These are phyloP conservation scores for Lycocerus yunnanus DNA, from an alignment of 2,888 invertebrate genomes.

Conservation along the genomic window DNA sequence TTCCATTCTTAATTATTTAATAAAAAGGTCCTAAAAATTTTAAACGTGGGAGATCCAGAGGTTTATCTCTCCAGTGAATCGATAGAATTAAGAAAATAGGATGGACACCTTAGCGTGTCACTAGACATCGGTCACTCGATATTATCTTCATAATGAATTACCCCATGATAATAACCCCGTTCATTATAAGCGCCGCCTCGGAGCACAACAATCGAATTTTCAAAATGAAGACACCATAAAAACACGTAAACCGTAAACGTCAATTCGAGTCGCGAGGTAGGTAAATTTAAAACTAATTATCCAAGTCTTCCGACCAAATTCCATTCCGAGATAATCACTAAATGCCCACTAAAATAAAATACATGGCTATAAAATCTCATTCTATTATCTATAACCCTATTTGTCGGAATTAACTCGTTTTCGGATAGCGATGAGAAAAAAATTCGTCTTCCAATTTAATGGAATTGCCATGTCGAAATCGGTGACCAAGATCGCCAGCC, in stretches of 20 bases:
- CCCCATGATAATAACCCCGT: slow-evolving; percentile 5
- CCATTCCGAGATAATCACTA: neutral
- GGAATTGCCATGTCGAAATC: slow-evolving; percentile 16
- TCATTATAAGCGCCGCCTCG: slow-evolving; percentile 18
- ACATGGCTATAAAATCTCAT: slow-evolving; percentile 9
- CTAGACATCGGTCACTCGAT: slow-evolving; percentile 12
- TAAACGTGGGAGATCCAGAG: slow-evolving; percentile 18
- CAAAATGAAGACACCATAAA: slow-evolving; percentile 4
- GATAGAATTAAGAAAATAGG: slow-evolving; percentile 16
- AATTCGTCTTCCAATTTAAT: slow-evolving; percentile 15
- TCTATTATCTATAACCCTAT: slow-evolving; percentile 17
- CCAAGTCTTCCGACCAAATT: neutral
- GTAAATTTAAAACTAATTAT: slow-evolving; percentile 19
- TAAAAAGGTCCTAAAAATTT: neutral
- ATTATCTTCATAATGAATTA: slow-evolving; percentile 16
- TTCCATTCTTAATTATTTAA: neutral
- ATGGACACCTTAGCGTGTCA: slow-evolving; percentile 14
- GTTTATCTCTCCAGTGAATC: slow-evolving; percentile 7
- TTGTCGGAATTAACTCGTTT: slow-evolving; percentile 20
- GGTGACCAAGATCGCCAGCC: neutral
- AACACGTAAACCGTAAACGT: slow-evolving; percentile 10
- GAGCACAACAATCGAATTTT: neutral
- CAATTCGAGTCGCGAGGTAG: slow-evolving; percentile 7
- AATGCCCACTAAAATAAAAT: slow-evolving; percentile 13
- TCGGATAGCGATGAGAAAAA: slow-evolving; percentile 3